A percentile compares a stretch with the other conserved stretches of the same genome.
phyloP scores from a whole-genome alignment of 2,797 vertebrate genomes.

The Clarias platycephalus region DNA sequence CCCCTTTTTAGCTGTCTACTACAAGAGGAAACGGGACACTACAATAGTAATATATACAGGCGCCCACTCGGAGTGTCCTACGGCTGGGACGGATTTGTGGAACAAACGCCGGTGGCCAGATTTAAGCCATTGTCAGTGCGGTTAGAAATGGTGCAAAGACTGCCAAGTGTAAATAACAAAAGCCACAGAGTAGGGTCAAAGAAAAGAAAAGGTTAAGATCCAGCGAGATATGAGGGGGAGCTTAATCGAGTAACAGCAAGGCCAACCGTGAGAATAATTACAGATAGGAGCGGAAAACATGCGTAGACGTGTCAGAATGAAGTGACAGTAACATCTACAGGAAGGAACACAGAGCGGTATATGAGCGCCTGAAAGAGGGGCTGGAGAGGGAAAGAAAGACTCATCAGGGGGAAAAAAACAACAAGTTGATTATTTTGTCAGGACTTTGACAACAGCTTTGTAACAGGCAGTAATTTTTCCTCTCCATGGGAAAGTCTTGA shows the following conservation, averaged over 20 bases:
- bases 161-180: conserved; percentile 22
- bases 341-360: neutral
- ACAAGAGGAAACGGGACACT: conserved; percentile 16
- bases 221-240: neutral
- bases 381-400: neutral
- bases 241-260: neutral
- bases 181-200: neutral
- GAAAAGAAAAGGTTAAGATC: neutral
- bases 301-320: neutral
- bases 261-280: neutral
- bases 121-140: conserved; percentile 15
- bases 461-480: neutral
- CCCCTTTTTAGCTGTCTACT: conserved; percentile 1
- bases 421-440: neutral
- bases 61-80: conserved; percentile 4
- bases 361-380: neutral
- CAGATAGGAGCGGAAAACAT: neutral
- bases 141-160: conserved; percentile 1
- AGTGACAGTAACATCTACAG: neutral
- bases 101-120: conserved; percentile 29
- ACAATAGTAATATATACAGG: conserved; percentile 34
- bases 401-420: too few relatives aligned
- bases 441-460: neutral
- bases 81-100: conserved; percentile 25
- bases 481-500: neutral